These are phyloP conservation scores for Hemiprocne comata DNA, from an alignment of 2,113 vertebrate species.

Conservation along the genomic window DNA sequence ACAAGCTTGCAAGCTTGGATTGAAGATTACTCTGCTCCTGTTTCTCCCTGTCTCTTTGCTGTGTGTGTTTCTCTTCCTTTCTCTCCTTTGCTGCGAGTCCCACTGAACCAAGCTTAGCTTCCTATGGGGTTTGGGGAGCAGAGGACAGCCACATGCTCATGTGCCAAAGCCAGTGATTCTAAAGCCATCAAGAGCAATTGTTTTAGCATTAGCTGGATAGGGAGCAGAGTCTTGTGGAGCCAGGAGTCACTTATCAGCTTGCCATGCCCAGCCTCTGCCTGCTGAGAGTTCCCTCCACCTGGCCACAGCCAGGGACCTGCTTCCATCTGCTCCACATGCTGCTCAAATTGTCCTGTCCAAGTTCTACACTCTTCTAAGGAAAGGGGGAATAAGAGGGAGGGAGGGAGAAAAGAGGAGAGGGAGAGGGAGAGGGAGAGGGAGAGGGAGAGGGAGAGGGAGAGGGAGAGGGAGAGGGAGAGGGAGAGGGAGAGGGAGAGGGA, in stretches of 20 bases:
- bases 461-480: too few species aligned
- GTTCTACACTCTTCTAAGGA: background rate
- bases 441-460: too few species aligned
- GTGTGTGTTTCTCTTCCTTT: background rate
- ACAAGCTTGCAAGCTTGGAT: slow-evolving; percentile 1
- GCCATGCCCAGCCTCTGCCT: slow-evolving; percentile 48
- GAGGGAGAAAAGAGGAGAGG: too few species aligned
- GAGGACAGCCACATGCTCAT: background rate
- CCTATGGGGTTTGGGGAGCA: background rate
- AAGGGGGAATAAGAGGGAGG: background rate
- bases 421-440: too few species aligned
- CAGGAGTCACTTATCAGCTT: background rate
- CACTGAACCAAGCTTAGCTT: background rate
- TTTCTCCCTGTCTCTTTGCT: background rate
- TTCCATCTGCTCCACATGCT: slow-evolving; percentile 40
- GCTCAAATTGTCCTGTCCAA: slow-evolving; percentile 25
- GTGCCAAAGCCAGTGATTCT: slow-evolving; percentile 53
- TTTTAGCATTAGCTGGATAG: slow-evolving; percentile 35
- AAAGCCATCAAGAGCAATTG: slow-evolving; percentile 58
- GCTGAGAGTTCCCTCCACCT: slow-evolving; percentile 66
- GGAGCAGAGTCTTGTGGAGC: slow-evolving; percentile 16
- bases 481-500: too few species aligned
- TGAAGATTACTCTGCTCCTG: slow-evolving; percentile 32
- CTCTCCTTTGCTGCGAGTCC: background rate
- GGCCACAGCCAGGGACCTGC: slow-evolving; percentile 51